Conservation (phyloP, 2,113 vertebrate genomes). For the Oncorhynchus masou region DNA sequence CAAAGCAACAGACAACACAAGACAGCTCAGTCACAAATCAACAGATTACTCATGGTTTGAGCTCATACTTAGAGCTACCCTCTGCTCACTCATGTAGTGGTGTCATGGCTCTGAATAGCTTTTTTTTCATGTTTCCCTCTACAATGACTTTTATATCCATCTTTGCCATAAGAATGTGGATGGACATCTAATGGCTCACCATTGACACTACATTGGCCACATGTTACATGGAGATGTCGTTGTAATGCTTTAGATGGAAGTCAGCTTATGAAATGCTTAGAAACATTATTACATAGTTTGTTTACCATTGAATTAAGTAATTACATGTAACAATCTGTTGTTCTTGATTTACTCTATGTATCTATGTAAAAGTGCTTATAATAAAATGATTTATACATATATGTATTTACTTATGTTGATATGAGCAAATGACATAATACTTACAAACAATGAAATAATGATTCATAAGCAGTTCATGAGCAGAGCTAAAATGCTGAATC, state of each 20-base stretch:
- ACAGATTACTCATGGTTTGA: not conserved
- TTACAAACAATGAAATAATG: not conserved
- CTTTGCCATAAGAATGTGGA: not conserved
- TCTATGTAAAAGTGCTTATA: no score
- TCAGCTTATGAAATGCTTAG: not conserved
- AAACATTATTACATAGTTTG: not conserved
- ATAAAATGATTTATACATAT: no score
- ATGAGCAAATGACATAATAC: no score
- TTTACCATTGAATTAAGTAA: no score
- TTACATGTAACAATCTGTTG: no score
- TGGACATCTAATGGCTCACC: not conserved
- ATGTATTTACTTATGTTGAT: no score
- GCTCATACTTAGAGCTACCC: not conserved
- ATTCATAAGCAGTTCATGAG: not conserved
- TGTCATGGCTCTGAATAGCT: not conserved
- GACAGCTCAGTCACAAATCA: slow-evolving; percentile 8
- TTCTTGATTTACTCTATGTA: no score
- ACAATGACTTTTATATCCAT: not conserved
- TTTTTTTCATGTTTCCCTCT: not conserved
- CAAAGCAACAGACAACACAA: slow-evolving; percentile 12
- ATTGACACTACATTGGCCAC: no score
- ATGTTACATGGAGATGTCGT: not conserved
- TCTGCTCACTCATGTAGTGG: not conserved
- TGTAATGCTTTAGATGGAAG: not conserved
- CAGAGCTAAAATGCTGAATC: no score